Percentiles rank a stretch among this genome's conserved stretches.
These are phyloP conservation scores for Psilanteris sp. DNA, from an alignment of 1,140 invertebrate species.

Conservation along the genomic window DNA sequence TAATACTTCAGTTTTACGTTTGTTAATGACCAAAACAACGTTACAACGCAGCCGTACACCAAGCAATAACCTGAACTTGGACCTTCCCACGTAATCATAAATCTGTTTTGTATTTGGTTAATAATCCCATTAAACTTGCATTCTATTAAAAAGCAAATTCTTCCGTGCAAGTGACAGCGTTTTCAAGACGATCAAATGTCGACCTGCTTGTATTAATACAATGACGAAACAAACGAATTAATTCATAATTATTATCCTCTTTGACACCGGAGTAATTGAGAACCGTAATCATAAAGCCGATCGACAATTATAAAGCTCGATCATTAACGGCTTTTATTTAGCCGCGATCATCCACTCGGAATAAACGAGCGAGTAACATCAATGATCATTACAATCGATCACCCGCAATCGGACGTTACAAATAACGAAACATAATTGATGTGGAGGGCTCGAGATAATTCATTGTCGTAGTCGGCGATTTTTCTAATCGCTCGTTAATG, in stretches of 20 bases:
- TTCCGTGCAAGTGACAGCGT: no score
- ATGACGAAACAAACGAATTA: not conserved
- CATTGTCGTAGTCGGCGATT: slow-evolving; percentile 8
- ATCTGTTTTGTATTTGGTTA: no score
- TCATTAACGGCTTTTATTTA: slow-evolving; percentile 21
- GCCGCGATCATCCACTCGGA: not conserved
- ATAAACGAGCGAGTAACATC: slow-evolving; percentile 4
- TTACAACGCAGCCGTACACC: no score
- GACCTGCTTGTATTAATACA: no score
- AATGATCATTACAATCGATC: slow-evolving; percentile 27
- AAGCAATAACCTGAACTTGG: no score
- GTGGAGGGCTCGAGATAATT: not conserved
- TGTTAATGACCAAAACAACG: no score
- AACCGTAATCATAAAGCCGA: not conserved
- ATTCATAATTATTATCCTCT: slow-evolving; percentile 2
- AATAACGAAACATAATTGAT: slow-evolving; percentile 1
- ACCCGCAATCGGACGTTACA: not conserved
- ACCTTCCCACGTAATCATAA: no score
- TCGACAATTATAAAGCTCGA: slow-evolving; percentile 3
- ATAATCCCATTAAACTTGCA: no score
- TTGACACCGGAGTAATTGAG: slow-evolving; percentile 11
- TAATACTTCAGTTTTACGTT: no score
- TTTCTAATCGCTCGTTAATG: slow-evolving; percentile 35
- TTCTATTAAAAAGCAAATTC: no score
- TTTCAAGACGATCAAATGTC: no score